Evolutionary conservation across 2,888 invertebrate genomes (phyloP), one percentile per base, ranked within the genome.

Genomic region (Seira sanloemensis): DNA sequence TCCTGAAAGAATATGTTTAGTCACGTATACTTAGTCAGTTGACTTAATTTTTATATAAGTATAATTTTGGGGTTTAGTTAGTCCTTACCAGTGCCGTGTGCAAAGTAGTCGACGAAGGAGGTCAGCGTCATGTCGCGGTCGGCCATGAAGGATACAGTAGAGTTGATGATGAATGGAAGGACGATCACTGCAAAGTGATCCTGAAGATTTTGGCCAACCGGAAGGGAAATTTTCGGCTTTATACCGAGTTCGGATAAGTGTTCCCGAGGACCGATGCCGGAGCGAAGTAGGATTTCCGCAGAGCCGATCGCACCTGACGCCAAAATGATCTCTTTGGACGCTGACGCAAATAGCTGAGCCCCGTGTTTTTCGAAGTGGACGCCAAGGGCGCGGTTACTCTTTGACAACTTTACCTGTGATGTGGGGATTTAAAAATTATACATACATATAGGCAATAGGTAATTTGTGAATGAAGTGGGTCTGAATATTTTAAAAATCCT

Each of bases 261-360:
- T 12, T 37, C 37, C 12, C 12, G 4, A 7, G 37, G 37, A 7
- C 37, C 37, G 12, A 37, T 37, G 5, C 4, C 37, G 37, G 37
- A 37, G 12, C 37, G 12, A 37, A 37, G 12, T 37, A 88, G 25
- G 1, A 86, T 21, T 71, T 99, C 98, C 0, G 99, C 97, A 0
- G 98, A 96, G 90, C 98, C 98, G 0, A 99, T 93, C 0, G 98
- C 94, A 0, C 99, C 99, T 0, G 95, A 97, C 0, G 97, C 96
- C 0, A 99, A 90, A 68, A 99, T 95, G 0, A 99, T 95, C 91
- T 97, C 97, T 90, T 96, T 97, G 46, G 93, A 93, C 0, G 97
- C 96, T 85, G 95, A 92, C 0, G 96, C 94, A 72, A 95, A 93
- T 89, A 95, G 94, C 0, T 95, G 90, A 91, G 94, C 94, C 73